Base-by-base conservation (phyloP, 2,888 invertebrate species). In the Aelia acuminata region DNA sequence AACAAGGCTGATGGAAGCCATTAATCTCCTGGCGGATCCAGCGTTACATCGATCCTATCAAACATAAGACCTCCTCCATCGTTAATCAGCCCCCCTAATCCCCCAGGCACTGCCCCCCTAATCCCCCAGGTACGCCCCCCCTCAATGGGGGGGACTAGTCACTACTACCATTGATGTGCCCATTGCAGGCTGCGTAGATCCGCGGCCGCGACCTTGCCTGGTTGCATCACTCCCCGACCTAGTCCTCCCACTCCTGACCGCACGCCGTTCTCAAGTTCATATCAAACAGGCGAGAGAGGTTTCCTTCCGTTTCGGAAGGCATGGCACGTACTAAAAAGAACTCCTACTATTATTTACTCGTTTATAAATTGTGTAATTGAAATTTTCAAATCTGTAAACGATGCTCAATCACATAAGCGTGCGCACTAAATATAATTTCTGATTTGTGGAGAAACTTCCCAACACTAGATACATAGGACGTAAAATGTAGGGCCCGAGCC, bases 151-250 rank as follows among this genome's bases (percentile, higher is more conserved):
- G n/a, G n/a, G n/a, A n/a, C n/a, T n/a, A n/a, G n/a, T n/a, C n/a
- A n/a, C n/a, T n/a, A n/a, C 63, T 35, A 26, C 20, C 63, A 70
- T 70, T 70, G 63, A 70, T 7, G 31, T 7, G 63, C 63, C 31
- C 18, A n/a, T n/a, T n/a, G n/a, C n/a, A n/a, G 63, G 35, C 63
- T 70, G 63, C 63, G 63, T 70, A 70, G 63, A 31, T 70, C 31
- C 18, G 63, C 35, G 63, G 63, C 63, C 63, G 18, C 63, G 63
- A 70, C 63, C 63, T 70, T 70, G 63, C 8, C 57, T 57, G 22
- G 18, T 70, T 70, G 35, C 63, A 70, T 70, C 63, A 70, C 20
- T 26, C 1, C 63, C 10, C 63, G 63, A 70, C 63, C 63, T 35
- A 70, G 63, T 35, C 63, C 57, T 57, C 57, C 57, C 57, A 57